phyloP scores from a whole-genome alignment of 2,113 vertebrate species.

The Nothocercus julius region DNA sequence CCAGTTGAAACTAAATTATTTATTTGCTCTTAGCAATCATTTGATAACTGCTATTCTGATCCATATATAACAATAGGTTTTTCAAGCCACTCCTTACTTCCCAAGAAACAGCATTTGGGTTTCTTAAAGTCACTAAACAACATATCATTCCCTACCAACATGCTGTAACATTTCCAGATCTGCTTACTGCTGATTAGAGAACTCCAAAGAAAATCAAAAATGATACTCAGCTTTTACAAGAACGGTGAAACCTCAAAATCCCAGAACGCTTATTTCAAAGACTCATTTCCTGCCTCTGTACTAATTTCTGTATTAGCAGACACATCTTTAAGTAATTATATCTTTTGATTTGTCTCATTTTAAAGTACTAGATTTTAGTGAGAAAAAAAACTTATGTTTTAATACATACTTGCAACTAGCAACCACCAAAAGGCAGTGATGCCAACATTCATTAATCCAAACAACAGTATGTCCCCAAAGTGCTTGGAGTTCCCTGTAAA shows the following conservation, averaged over 20 bases:
- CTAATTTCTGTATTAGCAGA: not conserved
- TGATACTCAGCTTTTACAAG: not conserved
- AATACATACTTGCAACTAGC: not conserved
- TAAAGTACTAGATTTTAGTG: not conserved
- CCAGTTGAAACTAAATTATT: not conserved
- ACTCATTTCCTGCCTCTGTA: not conserved
- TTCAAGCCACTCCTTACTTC: not conserved
- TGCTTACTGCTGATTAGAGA: not conserved
- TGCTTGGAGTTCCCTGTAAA: not conserved
- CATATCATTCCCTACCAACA: not conserved
- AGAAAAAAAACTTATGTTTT: not conserved
- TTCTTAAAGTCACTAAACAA: not conserved
- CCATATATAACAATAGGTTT: not conserved
- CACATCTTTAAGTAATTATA: not conserved
- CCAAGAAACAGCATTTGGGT: not conserved
- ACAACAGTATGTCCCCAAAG: not conserved
- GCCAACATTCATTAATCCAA: not conserved
- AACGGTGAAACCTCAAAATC: not conserved
- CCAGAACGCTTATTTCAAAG: not conserved
- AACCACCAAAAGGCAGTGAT: not conserved
- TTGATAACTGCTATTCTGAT: not conserved
- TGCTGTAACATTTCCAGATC: not conserved
- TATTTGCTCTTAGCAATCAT: not conserved
- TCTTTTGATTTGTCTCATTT: not conserved
- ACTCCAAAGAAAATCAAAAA: not conserved